A percentile compares a stretch with the other conserved stretches of the same genome.
phyloP scores from a whole-genome alignment of 2,888 invertebrate genomes.

The Eristalis arbustorum region DNA sequence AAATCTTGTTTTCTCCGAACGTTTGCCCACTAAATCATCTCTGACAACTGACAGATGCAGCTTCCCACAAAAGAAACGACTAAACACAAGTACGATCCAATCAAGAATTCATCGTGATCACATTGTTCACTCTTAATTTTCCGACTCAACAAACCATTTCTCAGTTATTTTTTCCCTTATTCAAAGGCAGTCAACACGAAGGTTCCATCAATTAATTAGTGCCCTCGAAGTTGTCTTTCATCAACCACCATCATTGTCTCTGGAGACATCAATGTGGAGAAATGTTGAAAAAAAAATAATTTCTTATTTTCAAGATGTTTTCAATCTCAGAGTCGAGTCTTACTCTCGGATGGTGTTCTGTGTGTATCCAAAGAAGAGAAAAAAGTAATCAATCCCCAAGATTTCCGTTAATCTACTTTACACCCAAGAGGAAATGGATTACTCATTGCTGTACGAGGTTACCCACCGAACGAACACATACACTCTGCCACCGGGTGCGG shows the following conservation, averaged over 20 bases:
- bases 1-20: background rate
- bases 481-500: background rate
- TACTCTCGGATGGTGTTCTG: background rate
- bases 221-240: background rate
- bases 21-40: background rate
- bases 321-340: background rate
- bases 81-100: background rate
- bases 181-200: background rate
- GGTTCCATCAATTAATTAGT: background rate
- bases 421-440: slow-evolving; percentile 55
- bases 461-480: background rate
- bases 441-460: slow-evolving; percentile 17
- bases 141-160: background rate
- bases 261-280: background rate
- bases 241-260: background rate
- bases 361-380: background rate
- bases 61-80: background rate
- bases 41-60: background rate
- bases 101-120: background rate
- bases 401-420: slow-evolving; percentile 67
- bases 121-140: background rate
- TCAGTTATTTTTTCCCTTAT: too few species aligned
- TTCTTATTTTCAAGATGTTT: background rate
- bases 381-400: slow-evolving; percentile 61
- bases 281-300: background rate